Percentiles rank a stretch among this genome's conserved stretches.
Conservation (phyloP, 37 sponge, comb jelly and placozoan species). For the Diacarnus erythraeanus region DNA sequence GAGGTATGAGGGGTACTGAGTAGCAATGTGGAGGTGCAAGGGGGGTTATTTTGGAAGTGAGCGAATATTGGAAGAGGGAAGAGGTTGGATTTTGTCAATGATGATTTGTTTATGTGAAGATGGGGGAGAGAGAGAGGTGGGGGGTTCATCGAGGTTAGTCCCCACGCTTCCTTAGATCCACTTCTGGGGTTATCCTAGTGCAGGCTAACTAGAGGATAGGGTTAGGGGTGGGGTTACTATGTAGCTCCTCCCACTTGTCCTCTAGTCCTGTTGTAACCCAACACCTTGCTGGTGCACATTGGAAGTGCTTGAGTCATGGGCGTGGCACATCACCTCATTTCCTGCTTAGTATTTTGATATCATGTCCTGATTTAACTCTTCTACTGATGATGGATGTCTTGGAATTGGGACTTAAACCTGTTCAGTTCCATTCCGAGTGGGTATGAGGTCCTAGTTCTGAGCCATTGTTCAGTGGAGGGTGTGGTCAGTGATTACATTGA, state of each 20-base stretch:
- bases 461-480: too few relatives aligned
- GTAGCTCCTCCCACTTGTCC: not conserved
- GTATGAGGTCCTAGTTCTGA: too few relatives aligned
- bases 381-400: too few relatives aligned
- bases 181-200: conserved; percentile 27
- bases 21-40: not conserved
- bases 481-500: too few relatives aligned
- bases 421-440: too few relatives aligned
- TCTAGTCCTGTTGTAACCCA: conserved; percentile 17
- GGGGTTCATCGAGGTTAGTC: not conserved
- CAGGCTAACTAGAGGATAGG: not conserved
- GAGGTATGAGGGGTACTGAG: not conserved
- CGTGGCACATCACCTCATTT: conserved; percentile 58
- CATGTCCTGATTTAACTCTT: too few relatives aligned
- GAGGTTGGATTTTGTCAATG: not conserved
- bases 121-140: not conserved
- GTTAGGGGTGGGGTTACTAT: not conserved
- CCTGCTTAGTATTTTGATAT: too few relatives aligned
- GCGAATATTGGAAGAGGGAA: conserved; percentile 1
- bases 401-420: too few relatives aligned
- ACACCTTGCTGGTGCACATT: conserved; percentile 53
- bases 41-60: not conserved
- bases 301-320: conserved; percentile 85
- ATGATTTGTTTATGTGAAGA: not conserved
- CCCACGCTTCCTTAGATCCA: conserved; percentile 85